phyloP scores from a whole-genome alignment of 1,140 invertebrate genomes.

The Drosophila burlai region DNA sequence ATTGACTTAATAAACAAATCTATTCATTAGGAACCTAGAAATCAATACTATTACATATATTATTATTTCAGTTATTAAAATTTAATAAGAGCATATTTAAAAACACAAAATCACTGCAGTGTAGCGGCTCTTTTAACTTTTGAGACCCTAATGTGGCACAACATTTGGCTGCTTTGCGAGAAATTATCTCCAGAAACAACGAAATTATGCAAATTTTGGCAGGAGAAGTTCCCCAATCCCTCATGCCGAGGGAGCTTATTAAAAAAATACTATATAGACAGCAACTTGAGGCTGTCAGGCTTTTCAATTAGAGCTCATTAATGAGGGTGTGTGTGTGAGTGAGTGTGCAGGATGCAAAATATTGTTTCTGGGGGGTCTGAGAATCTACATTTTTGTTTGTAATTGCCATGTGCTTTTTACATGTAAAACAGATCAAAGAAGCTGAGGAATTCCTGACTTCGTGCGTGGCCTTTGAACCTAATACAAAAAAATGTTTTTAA shows the following conservation, averaged over 20 bases:
- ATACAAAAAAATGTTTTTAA: background rate
- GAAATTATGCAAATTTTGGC: constrained; percentile 13
- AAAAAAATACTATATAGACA: constrained; percentile 4
- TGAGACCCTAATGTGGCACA: constrained; percentile 9
- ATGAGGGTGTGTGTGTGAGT: constrained; percentile 36
- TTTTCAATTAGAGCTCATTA: constrained; percentile 57
- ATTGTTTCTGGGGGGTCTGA: background rate
- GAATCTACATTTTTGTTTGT: constrained; percentile 56
- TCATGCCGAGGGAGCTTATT: background rate
- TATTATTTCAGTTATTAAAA: background rate
- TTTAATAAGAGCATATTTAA: background rate
- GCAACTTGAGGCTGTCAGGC: constrained; percentile 6
- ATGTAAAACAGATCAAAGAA: constrained; percentile 2
- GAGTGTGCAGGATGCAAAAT: constrained; percentile 13
- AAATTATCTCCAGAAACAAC: constrained; percentile 15
- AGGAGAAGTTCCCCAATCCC: background rate
- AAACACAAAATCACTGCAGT: background rate
- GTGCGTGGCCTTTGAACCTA: background rate
- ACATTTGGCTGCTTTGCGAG: constrained; percentile 2
- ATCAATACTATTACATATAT: too few species aligned
- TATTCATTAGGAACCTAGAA: too few species aligned
- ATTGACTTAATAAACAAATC: too few species aligned
- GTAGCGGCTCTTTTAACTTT: background rate
- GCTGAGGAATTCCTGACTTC: background rate
- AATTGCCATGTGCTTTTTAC: constrained; percentile 48